These are phyloP conservation scores for Acanthoscelides obtectus DNA, from an alignment of 2,888 invertebrate species.

Conservation along the genomic window DNA sequence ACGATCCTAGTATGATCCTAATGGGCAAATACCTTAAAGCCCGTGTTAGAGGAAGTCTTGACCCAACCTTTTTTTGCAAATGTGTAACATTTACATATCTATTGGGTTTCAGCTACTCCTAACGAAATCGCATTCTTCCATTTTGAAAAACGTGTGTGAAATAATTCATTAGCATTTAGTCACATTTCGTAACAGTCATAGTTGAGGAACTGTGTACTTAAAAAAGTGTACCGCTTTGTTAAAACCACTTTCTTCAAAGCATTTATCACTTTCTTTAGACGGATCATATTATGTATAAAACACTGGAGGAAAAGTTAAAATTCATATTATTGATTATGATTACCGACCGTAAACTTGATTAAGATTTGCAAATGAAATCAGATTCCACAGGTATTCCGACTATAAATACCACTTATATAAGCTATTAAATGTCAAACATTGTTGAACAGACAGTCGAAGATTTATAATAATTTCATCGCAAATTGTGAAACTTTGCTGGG, in stretches of 20 bases:
- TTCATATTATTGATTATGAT: background rate
- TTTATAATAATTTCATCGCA: background rate
- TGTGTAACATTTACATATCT: no score
- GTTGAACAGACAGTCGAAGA: background rate
- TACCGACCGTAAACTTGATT: background rate
- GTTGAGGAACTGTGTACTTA: background rate
- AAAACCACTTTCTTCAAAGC: background rate
- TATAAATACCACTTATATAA: background rate
- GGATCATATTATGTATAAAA: background rate
- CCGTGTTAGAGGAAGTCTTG: no score
- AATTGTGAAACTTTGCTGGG: background rate
- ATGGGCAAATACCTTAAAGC: no score
- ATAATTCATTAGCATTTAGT: background rate
- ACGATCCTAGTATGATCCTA: no score
- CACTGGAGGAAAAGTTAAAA: background rate
- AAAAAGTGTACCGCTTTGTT: background rate
- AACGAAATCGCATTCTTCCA: background rate
- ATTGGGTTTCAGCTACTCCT: background rate
- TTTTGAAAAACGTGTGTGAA: background rate
- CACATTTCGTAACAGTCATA: background rate
- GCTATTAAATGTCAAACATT: background rate
- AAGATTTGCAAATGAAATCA: background rate
- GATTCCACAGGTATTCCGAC: background rate
- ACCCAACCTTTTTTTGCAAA: no score
- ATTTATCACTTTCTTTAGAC: background rate